Evolutionary conservation across 2,888 invertebrate species (phyloP), one percentile per base, ranked within the genome.

Genomic region (Tryphoninae sp.): DNA sequence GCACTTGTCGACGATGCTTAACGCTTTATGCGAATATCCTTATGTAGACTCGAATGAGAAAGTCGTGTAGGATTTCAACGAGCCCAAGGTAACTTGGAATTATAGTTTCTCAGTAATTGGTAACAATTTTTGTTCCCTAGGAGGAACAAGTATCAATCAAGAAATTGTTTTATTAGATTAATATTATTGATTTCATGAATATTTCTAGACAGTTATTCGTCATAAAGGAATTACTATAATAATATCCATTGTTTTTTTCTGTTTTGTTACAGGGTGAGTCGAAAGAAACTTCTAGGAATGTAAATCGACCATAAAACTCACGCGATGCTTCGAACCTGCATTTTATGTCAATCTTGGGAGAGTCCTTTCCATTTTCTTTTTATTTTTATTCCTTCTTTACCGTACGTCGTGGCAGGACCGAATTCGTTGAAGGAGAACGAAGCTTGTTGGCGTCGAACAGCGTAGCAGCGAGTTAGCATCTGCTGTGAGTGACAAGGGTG

Each of bases 401-500:
- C 51, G 49, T 59, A 53, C 64, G 55, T 75, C 58, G 40, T 51
- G 40, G n/a, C 51, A 40, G 51, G 11, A 16, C 49, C 8, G 19
- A 22, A 45, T 64, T 64, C 45, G 65, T 33, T 33, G 65, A 45
- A 80, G 78, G 58, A 40, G 72, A 64, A 73, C 58, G 76, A 65
- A 79, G 79, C 76, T 82, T 51, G 77, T 83, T 84, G 81, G 78
- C 79, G 83, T 68, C 69, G 77, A 82, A 76, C 69, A 22, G 76
- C 64, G 74, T 79, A 55, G 11, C 11, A 59, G 67, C 76, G 67
- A 67, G 58, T 72, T 78, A 80, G 82, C 84, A 84, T 81, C 84
- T 80, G 84, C 87, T 89, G 89, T 88, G 88, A 89, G 80, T 89
- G 89, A 90, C 90, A 87, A 87, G 83, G 76, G 76, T 72, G 33